Evolutionary conservation across 1,140 invertebrate genomes (phyloP).

Genomic region (Camponotus floridanus): DNA sequence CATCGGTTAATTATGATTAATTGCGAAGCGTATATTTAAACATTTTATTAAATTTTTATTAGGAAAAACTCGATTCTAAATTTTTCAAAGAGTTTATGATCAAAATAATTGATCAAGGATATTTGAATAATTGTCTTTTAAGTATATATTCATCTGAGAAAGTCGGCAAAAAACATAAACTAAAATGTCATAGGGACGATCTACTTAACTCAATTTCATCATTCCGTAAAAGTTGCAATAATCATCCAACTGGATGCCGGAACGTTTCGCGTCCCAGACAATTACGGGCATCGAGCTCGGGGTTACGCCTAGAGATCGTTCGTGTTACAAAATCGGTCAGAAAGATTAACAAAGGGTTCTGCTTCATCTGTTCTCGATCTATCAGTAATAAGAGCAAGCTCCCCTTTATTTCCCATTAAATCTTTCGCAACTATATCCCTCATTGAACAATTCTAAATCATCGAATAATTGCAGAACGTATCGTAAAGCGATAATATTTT

Average conservation of each 20-base stretch:
- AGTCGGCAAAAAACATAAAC: conserved; percentile 13
- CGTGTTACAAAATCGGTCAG: conserved; percentile 74
- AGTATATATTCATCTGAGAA: conserved; percentile 9
- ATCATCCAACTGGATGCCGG: conserved; percentile 35
- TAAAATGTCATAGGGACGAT: conserved; percentile 55
- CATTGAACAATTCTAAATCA: conserved; percentile 38
- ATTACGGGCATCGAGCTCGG: conserved; percentile 72
- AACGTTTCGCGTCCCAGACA: conserved; percentile 72
- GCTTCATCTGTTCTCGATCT: conserved; percentile 71
- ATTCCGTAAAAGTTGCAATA: conserved; percentile 74
- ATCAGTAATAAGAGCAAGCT: conserved; percentile 61
- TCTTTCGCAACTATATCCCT: conserved; percentile 33
- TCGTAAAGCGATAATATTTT: neutral
- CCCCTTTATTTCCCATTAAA: conserved; percentile 38
- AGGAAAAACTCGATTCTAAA: neutral
- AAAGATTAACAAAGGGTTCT: conserved; percentile 74
- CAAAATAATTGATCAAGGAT: neutral
- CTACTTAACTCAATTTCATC: conserved; percentile 68
- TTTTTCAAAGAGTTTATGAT: neutral
- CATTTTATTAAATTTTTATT: neutral
- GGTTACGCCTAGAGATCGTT: conserved; percentile 76
- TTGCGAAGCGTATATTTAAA: neutral
- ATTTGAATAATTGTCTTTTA: conserved; percentile 11
- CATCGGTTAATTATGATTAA: neutral
- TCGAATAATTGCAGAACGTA: conserved; percentile 30